These are phyloP conservation scores for Upupa epops DNA, from an alignment of 2,113 vertebrate species.

Conservation along the genomic window DNA sequence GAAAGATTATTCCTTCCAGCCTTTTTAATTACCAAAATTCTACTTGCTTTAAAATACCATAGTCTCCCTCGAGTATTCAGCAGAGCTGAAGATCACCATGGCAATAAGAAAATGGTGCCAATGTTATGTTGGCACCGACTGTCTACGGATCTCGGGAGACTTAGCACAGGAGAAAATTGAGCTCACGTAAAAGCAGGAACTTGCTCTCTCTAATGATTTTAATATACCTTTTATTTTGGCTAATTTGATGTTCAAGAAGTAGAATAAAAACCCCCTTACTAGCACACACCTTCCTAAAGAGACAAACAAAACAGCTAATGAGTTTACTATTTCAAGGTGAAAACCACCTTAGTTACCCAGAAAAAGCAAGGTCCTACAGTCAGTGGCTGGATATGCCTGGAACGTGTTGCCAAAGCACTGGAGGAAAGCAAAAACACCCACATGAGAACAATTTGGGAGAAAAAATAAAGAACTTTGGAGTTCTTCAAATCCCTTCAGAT, in stretches of 20 bases:
- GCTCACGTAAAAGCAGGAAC: constrained; percentile 57
- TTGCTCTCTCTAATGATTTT: constrained; percentile 28
- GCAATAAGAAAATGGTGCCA: constrained; percentile 80
- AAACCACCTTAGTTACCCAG: neutral
- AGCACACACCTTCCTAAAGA: constrained; percentile 45
- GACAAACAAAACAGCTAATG: constrained; percentile 32
- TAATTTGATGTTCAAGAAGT: constrained; percentile 63
- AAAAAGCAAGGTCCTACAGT: neutral
- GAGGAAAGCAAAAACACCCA: neutral
- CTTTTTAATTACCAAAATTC: constrained; percentile 81
- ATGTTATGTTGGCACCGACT: constrained; percentile 68
- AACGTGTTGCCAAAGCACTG: neutral
- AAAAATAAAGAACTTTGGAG: neutral
- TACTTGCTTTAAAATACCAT: constrained; percentile 78
- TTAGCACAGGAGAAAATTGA: constrained; percentile 66
- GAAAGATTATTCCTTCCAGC: constrained; percentile 70
- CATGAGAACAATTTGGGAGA: neutral
- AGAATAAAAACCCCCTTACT: neutral
- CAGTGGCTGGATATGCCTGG: neutral
- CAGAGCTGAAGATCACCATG: constrained; percentile 79
- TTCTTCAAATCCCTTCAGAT: neutral
- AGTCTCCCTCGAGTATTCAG: constrained; percentile 71
- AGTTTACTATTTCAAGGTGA: neutral
- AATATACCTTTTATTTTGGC: constrained; percentile 63
- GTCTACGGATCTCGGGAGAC: constrained; percentile 70